Conservation (phyloP, 2,888 invertebrate genomes). For the Frankliniella intonsa region DNA sequence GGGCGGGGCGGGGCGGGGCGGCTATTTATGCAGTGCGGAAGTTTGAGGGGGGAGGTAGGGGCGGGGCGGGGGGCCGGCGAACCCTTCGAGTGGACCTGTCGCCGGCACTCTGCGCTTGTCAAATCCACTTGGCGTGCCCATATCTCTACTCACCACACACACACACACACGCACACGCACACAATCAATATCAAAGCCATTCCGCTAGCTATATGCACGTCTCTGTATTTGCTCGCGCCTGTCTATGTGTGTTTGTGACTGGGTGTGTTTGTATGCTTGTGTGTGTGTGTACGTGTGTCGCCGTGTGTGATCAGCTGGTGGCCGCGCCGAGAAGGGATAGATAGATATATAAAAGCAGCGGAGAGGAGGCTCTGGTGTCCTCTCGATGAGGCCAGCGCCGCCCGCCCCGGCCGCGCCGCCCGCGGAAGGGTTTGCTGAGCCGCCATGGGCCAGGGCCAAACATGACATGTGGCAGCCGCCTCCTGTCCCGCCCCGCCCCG, state of each 20-base stretch:
- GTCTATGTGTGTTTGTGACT: neutral
- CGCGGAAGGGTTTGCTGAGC: no score
- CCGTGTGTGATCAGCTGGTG: slow-evolving; percentile 21
- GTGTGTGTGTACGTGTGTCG: neutral
- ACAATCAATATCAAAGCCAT: neutral
- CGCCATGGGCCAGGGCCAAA: no score
- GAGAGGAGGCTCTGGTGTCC: neutral
- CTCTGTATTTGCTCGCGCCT: neutral
- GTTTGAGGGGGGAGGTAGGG: neutral
- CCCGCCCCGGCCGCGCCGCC: no score
- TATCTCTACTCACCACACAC: neutral
- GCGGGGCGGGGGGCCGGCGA: neutral
- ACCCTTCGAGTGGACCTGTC: neutral
- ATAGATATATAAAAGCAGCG: neutral
- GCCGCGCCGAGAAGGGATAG: neutral
- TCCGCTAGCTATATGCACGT: neutral
- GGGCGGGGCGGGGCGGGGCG: no score
- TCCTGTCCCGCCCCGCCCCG: no score
- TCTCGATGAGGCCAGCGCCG: no score
- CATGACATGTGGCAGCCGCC: neutral
- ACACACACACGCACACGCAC: neutral
- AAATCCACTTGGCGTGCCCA: neutral
- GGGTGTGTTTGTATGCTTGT: neutral
- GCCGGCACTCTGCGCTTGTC: neutral
- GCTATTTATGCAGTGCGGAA: no score